Evolutionary conservation across 2,888 invertebrate species (phyloP).

Genomic region (Andrena fulva): DNA sequence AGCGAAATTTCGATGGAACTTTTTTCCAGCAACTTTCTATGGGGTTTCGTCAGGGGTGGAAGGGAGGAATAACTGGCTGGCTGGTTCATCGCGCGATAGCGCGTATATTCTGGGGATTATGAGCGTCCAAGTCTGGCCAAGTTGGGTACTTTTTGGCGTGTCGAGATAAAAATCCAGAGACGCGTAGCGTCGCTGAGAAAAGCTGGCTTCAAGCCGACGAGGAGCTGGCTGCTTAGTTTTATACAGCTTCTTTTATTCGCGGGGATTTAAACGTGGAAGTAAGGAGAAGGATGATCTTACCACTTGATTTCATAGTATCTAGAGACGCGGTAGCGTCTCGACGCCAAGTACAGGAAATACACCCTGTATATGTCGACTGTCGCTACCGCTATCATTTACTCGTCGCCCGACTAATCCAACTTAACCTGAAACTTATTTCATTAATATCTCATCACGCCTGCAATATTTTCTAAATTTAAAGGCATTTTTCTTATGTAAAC

Average conservation of each 20-base stretch:
- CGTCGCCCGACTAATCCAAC: too few species aligned
- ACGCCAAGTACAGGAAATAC: too few species aligned
- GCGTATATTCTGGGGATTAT: slow-evolving; percentile 46
- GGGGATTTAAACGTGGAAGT: not conserved
- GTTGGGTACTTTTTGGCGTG: slow-evolving; percentile 28
- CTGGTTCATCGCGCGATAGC: slow-evolving; percentile 16
- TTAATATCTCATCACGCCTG: too few species aligned
- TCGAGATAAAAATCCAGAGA: slow-evolving; percentile 9
- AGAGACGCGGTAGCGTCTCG: too few species aligned
- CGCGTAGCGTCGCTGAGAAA: not conserved
- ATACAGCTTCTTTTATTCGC: not conserved
- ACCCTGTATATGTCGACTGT: too few species aligned
- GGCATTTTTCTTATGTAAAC: too few species aligned
- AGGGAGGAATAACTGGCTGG: not conserved
- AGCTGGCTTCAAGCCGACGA: not conserved
- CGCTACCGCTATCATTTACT: too few species aligned
- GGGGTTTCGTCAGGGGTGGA: not conserved
- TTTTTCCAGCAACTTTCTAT: slow-evolving; percentile 24
- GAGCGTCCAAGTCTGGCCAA: slow-evolving; percentile 15
- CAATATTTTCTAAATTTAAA: too few species aligned
- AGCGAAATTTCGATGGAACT: slow-evolving; percentile 26
- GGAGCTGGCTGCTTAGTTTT: not conserved
- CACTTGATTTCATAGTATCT: too few species aligned
- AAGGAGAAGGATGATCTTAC: not conserved
- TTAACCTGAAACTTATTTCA: too few species aligned